Evolutionary conservation across 2,113 vertebrate species (phyloP), one percentile per base, ranked within the genome.

Genomic region (Anhinga anhinga): DNA sequence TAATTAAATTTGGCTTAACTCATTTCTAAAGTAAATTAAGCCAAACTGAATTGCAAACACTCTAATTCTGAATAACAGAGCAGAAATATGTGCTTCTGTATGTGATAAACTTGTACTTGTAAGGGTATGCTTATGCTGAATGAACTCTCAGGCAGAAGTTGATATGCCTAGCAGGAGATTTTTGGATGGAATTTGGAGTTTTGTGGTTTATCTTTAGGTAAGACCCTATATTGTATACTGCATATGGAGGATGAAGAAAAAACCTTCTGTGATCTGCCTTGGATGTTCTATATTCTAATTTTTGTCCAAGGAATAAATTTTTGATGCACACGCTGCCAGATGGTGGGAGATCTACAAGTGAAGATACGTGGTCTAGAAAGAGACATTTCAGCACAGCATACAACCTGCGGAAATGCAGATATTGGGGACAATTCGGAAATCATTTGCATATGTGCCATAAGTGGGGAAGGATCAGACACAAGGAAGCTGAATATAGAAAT

Each of bases 1-100:
- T 96, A 97, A 96, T 97, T 96, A 97, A 96, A 96, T 95, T 89
- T 80, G 91, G 84, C 92, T 95, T 97, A 96, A 87, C 84, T 96
- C 21, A 89, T 97, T 97, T 96, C 78, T 82, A 94, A 97, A 96
- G 91, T 87, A 94, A 96, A 95, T 96, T 91, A 93, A 89, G 62
- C 44, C 89, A 89, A 82, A 93, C 70, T 87, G 62, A 94, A 93
- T 95, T 91, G 73, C 92, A 91, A 94, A 93, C 90, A 72, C 78
- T 85, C 86, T 65, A 65, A 52, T 94, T 93, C 78, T 65, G 61
- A 82, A 82, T 71, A 95, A 23, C 84, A 58, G 81, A 89, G 30
- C 17, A 91, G 81, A 91, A 91, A 72, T 79, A 53, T 40, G 49
- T 82, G 55, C 40, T 72, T 94, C 70, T 56, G 18, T 72, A 53